Evolutionary conservation across 1,140 invertebrate genomes (phyloP).

Genomic region (Neodiprion lecontei): DNA sequence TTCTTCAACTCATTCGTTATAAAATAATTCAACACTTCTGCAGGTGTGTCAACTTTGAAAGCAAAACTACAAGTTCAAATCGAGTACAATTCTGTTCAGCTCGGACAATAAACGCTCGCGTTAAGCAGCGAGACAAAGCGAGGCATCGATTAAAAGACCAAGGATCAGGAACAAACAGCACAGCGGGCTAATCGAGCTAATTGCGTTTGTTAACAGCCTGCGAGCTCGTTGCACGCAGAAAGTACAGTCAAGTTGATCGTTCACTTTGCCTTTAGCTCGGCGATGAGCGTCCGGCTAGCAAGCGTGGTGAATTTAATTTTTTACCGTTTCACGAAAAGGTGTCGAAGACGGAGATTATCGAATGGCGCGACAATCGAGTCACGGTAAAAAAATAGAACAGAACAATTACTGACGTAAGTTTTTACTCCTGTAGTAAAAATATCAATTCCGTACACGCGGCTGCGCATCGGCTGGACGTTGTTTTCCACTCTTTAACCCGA

Average conservation of each 20-base stretch:
- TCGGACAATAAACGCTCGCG: background rate
- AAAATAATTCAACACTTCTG: background rate
- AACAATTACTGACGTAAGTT: slow-evolving; percentile 13
- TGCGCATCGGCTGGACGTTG: background rate
- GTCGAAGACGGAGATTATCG: background rate
- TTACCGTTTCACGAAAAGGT: no score
- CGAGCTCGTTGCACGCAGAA: slow-evolving; percentile 29
- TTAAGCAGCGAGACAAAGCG: slow-evolving; percentile 6
- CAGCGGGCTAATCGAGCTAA: slow-evolving; percentile 43
- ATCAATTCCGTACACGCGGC: background rate
- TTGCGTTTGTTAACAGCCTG: slow-evolving; percentile 40
- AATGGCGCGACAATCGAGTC: background rate
- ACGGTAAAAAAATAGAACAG: no score
- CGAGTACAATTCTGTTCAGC: background rate
- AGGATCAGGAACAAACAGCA: slow-evolving; percentile 7
- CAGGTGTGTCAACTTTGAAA: background rate
- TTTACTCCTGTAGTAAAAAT: slow-evolving; percentile 14
- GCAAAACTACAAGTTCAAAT: slow-evolving; percentile 9
- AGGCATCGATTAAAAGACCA: slow-evolving; percentile 9
- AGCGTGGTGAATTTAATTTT: no score
- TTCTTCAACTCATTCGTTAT: background rate
- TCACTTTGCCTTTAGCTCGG: background rate
- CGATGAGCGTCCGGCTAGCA: no score
- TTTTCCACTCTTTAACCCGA: background rate
- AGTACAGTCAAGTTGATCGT: slow-evolving; percentile 12